phyloP scores from a whole-genome alignment of 2,113 vertebrate species.

The Gallinago media region DNA sequence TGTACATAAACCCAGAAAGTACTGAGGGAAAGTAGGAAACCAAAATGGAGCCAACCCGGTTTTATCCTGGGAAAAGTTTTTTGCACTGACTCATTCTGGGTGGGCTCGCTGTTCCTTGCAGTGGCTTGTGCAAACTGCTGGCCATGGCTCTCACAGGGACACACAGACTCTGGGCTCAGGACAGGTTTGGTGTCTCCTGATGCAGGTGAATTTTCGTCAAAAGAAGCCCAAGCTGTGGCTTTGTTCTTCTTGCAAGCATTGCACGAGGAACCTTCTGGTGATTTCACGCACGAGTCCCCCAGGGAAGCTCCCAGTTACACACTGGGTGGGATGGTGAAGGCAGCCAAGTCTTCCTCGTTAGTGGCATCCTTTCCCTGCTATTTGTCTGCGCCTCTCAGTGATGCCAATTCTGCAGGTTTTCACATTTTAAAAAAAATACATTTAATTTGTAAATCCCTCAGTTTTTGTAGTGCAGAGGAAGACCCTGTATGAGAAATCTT shows the following conservation, averaged over 20 bases:
- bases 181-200: neutral
- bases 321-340: neutral
- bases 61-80: neutral
- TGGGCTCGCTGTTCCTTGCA: neutral
- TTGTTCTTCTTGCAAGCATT: neutral
- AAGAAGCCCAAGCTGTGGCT: neutral
- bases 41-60: neutral
- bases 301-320: neutral
- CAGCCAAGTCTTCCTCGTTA: neutral
- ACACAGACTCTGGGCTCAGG: rapidly evolving
- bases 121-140: neutral
- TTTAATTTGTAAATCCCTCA: neutral
- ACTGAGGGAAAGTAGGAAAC: neutral
- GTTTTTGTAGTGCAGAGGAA: neutral
- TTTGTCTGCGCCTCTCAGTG: neutral
- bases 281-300: neutral
- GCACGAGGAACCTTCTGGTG: neutral
- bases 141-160: neutral
- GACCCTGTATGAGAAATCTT: neutral
- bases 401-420: neutral
- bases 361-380: neutral
- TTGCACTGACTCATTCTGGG: neutral
- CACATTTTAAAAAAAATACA: neutral
- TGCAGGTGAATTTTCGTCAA: neutral
- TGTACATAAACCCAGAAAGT: neutral